Conservation (phyloP, 2,888 invertebrate species). For the Cheilosia soror region DNA sequence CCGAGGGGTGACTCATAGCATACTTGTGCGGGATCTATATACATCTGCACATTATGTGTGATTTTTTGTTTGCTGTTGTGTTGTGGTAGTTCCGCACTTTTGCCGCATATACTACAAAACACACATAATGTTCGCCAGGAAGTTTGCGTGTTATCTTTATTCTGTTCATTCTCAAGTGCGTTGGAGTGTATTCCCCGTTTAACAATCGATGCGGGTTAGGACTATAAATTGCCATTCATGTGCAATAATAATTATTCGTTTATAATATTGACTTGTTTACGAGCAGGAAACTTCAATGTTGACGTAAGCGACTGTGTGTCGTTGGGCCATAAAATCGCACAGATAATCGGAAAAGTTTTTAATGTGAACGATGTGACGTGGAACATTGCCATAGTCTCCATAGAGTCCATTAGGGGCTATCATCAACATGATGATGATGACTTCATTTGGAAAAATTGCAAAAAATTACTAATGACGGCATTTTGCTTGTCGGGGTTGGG, state of each 20-base stretch:
- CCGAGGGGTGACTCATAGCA: slow-evolving; percentile 51
- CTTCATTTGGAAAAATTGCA: too few species aligned
- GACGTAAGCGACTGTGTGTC: slow-evolving; percentile 5
- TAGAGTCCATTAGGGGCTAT: too few species aligned
- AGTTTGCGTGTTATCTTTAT: slow-evolving; percentile 57
- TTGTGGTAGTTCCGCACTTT: slow-evolving; percentile 17
- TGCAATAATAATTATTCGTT: background rate
- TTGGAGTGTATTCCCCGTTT: slow-evolving; percentile 7
- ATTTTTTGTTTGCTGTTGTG: slow-evolving; percentile 2
- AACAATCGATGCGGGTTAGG: slow-evolving; percentile 15
- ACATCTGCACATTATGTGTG: background rate
- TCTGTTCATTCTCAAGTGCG: slow-evolving; percentile 1
- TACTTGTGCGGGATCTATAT: background rate
- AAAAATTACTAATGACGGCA: too few species aligned
- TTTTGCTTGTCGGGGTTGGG: too few species aligned
- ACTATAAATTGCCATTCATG: slow-evolving; percentile 7
- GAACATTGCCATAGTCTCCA: too few species aligned
- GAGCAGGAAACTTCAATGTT: background rate
- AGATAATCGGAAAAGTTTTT: slow-evolving; percentile 9
- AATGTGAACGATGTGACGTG: background rate
- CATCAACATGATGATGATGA: too few species aligned
- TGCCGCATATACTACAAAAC: slow-evolving; percentile 31
- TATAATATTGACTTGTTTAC: slow-evolving; percentile 6
- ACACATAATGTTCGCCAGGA: background rate
- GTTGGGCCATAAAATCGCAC: slow-evolving; percentile 4